phyloP scores from a whole-genome alignment of 1,140 invertebrate genomes.

The Chymomyza costata region DNA sequence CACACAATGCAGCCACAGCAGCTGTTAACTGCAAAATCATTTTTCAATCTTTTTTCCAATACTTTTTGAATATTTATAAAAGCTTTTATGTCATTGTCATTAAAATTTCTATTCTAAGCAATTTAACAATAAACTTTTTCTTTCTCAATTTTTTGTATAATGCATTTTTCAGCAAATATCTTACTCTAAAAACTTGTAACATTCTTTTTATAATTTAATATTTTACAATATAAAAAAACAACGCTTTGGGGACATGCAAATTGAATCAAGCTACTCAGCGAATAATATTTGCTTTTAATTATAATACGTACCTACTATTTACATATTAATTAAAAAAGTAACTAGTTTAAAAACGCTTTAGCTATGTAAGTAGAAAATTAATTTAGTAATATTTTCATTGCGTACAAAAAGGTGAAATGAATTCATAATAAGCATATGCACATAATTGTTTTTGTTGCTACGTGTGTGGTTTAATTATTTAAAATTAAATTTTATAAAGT shows the following conservation, averaged over 20 bases:
- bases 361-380: too few species aligned
- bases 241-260: too few species aligned
- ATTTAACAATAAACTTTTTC: slow-evolving; percentile 36
- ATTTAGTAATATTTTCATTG: too few species aligned
- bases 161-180: slow-evolving; percentile 19
- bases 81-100: slow-evolving; percentile 25
- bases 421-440: too few species aligned
- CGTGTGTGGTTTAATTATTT: too few species aligned
- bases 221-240: too few species aligned
- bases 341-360: too few species aligned
- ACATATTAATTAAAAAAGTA: too few species aligned
- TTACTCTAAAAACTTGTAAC: slow-evolving; percentile 19
- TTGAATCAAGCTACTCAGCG: slow-evolving; percentile 14
- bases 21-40: slow-evolving; percentile 34
- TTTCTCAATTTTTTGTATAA: slow-evolving; percentile 15
- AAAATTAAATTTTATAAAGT: too few species aligned
- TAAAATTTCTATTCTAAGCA: slow-evolving; percentile 18
- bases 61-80: slow-evolving; percentile 14
- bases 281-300: slow-evolving; percentile 26
- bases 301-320: slow-evolving; percentile 4
- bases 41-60: slow-evolving; percentile 35
- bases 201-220: too few species aligned
- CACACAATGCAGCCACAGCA: slow-evolving; percentile 9
- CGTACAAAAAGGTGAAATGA: too few species aligned
- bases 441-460: too few species aligned